Percentiles rank a stretch among this genome's conserved stretches.
Conservation (phyloP, 2,888 invertebrate species). For the Gymnocheta viridis region DNA sequence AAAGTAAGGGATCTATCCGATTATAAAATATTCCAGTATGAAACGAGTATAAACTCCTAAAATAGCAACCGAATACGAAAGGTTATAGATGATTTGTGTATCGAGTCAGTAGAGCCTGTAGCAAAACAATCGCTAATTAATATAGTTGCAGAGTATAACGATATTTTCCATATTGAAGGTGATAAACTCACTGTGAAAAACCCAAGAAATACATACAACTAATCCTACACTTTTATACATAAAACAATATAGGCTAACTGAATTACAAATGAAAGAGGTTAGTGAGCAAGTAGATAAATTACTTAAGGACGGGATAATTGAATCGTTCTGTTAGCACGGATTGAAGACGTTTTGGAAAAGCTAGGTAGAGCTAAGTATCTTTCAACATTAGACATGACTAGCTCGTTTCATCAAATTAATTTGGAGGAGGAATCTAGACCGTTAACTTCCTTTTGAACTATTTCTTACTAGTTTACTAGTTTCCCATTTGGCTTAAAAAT, state of each 20-base stretch:
- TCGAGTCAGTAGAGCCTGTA: neutral
- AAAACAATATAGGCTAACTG: neutral
- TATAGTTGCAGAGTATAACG: neutral
- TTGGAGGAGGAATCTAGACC: too few relatives aligned
- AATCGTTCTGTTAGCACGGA: neutral
- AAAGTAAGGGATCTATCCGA: neutral
- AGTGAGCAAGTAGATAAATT: neutral
- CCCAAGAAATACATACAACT: neutral
- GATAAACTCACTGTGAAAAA: neutral
- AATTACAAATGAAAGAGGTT: neutral
- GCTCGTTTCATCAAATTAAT: neutral
- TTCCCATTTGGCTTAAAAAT: conserved; percentile 1
- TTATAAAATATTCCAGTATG: neutral
- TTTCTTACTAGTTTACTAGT: too few relatives aligned
- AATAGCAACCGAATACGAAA: neutral
- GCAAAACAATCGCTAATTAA: neutral
- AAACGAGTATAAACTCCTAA: neutral
- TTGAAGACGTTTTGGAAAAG: neutral
- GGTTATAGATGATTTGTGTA: neutral
- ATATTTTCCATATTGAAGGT: neutral
- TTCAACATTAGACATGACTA: neutral
- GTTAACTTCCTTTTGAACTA: too few relatives aligned
- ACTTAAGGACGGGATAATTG: neutral
- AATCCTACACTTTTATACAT: too few relatives aligned
- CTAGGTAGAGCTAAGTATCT: neutral